Base-by-base conservation (phyloP, 2,797 vertebrate genomes). In the Coregonus ussuriensis region DNA sequence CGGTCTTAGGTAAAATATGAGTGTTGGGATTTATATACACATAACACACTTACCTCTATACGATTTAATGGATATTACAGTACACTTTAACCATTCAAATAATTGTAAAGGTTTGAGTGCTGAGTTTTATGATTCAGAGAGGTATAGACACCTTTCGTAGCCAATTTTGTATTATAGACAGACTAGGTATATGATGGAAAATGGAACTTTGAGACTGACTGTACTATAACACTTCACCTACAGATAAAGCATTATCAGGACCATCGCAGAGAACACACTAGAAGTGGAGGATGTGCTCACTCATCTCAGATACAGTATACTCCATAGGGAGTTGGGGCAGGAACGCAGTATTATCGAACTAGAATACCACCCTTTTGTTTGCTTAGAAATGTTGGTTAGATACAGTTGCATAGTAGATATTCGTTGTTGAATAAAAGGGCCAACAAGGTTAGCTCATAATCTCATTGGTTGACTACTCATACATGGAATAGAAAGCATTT, bases 31-130 rank as follows among this genome's bases (percentile, higher is more conserved):
- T 81, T 82, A 74, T 62, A 74, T 31, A 47, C 59, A 52, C 37
- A 68, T 77, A 81, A 84, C 77, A 81, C 79, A 62, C 75, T 68
- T 56, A 37, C 65, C 74, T 71, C 74, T 56, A 56, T 71, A 51
- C 51, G 62, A 71, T 72, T 76, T 71, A 78, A 78, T 74, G 41
- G 65, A n/a, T 70, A 74, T 74, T 62, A 54, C 62, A 33, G 62
- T 59, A 68, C 69, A 53, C 70, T 66, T 80, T 14, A 72, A 76
- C 74, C 62, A 21, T 66, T 52, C n/a, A 5, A 35, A 56, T 72
- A 54, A 71, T 54, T 76, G 11, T 29, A 14, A 54, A 16, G 25
- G 74, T 75, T 62, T 29, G 41, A 75, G 47, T 37, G 56, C 51
- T 56, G 11, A 7, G 62, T 37, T 66, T 67, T 51, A 41, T 31